These are phyloP conservation scores for Rhopalosiphum maidis DNA, from an alignment of 1,140 invertebrate species.

Conservation along the genomic window DNA sequence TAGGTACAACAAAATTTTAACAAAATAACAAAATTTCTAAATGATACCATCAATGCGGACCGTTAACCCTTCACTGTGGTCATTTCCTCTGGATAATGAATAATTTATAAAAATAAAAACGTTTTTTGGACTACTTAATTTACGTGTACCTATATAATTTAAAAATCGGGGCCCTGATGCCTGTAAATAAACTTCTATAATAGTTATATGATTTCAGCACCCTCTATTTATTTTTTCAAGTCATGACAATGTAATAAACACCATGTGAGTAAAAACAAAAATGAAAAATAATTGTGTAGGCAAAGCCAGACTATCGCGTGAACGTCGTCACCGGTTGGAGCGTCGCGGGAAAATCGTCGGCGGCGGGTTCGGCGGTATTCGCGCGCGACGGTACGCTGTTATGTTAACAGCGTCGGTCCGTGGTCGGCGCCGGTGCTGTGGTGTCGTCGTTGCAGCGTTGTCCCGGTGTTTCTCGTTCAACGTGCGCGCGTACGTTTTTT, in stretches of 20 bases:
- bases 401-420: conserved; percentile 40
- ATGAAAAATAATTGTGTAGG: not conserved
- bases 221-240: not conserved
- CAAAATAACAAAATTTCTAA: not conserved
- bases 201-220: not conserved
- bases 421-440: conserved; percentile 47
- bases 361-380: not conserved
- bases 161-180: not conserved
- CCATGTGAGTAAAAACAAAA: not conserved
- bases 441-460: not conserved
- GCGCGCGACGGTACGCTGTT: not conserved
- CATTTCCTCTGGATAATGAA: not conserved
- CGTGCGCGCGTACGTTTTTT: not conserved
- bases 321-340: not conserved
- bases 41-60: not conserved
- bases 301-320: not conserved
- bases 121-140: too few relatives aligned
- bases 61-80: not conserved
- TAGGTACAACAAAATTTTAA: not conserved
- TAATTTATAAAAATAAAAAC: too few relatives aligned
- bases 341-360: not conserved
- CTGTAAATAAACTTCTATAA: not conserved
- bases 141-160: too few relatives aligned
- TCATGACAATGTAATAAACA: not conserved
- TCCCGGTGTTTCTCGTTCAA: not conserved